phyloP scores from a whole-genome alignment of 2,888 invertebrate species.

The Auanema sp. region DNA sequence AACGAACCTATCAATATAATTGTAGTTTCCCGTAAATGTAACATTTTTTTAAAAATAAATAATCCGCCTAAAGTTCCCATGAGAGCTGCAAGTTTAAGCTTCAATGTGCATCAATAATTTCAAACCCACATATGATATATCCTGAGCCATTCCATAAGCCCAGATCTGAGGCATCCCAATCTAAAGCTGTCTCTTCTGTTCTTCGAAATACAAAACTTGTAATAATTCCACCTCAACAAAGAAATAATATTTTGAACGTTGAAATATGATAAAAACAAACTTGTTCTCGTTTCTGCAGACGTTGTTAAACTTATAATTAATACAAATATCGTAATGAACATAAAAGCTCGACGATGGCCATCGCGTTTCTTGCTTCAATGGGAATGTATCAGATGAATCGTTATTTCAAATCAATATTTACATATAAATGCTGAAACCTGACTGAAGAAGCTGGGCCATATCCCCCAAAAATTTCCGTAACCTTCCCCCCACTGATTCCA shows the following conservation, averaged over 20 bases:
- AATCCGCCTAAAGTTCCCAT: slow-evolving; percentile 42
- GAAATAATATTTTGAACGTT: neutral
- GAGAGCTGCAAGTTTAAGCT: slow-evolving; percentile 29
- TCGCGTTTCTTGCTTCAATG: slow-evolving; percentile 23
- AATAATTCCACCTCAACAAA: slow-evolving; percentile 30
- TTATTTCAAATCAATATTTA: neutral
- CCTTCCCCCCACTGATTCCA: slow-evolving; percentile 1
- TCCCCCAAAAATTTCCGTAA: slow-evolving; percentile 12
- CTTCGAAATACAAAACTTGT: slow-evolving; percentile 45
- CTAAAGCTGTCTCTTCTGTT: slow-evolving; percentile 26
- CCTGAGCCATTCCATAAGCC: slow-evolving; percentile 50
- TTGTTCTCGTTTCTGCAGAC: slow-evolving; percentile 38
- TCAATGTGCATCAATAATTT: no score
- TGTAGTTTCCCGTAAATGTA: slow-evolving; percentile 44
- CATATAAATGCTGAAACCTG: slow-evolving; percentile 16
- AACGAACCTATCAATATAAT: slow-evolving; percentile 40
- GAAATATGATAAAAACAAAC: slow-evolving; percentile 21
- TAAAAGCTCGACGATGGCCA: slow-evolving; percentile 45
- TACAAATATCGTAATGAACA: slow-evolving; percentile 35
- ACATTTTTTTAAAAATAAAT: slow-evolving; percentile 34
- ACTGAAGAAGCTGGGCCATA: slow-evolving; percentile 3
- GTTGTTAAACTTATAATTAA: slow-evolving; percentile 45
- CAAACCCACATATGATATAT: slow-evolving; percentile 34
- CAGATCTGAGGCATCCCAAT: slow-evolving; percentile 39
- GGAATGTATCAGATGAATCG: neutral